These are phyloP conservation scores for Drosophila bifasciata DNA, from an alignment of 1,140 invertebrate genomes.

Conservation along the genomic window DNA sequence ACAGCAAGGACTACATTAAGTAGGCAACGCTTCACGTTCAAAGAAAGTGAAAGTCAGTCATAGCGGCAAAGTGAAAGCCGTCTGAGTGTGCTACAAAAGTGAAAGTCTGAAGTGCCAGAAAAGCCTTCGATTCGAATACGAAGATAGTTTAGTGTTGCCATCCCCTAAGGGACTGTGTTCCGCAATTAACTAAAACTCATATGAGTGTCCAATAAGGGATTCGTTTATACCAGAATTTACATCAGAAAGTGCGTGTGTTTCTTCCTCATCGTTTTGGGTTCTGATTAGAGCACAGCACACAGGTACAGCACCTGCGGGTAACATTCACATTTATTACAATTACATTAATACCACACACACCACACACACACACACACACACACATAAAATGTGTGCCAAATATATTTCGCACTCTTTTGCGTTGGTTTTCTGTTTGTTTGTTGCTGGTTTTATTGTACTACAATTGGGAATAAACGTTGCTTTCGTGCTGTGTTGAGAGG, in stretches of 20 bases:
- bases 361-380: too few relatives aligned
- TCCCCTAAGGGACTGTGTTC: too few relatives aligned
- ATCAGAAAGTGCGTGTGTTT: too few relatives aligned
- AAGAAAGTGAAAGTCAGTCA: conserved; percentile 12
- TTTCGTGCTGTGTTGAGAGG: background rate
- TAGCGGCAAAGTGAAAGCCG: conserved; percentile 18
- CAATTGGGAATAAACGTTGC: background rate
- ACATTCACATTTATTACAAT: conserved; percentile 61
- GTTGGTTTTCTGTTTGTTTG: background rate
- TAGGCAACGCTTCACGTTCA: conserved; percentile 17
- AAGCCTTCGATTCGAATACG: background rate
- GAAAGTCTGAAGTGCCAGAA: conserved; percentile 6
- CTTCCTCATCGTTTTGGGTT: too few relatives aligned
- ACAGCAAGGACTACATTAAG: conserved; percentile 34
- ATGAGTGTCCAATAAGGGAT: too few relatives aligned
- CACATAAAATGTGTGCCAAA: conserved; percentile 3
- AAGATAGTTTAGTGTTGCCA: too few relatives aligned
- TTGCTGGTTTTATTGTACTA: conserved; percentile 19
- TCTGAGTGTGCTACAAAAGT: conserved; percentile 1
- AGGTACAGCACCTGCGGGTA: conserved; percentile 57
- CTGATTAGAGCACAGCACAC: too few relatives aligned
- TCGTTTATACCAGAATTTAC: too few relatives aligned
- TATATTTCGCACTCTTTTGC: background rate
- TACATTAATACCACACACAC: conserved; percentile 6
- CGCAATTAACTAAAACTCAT: too few relatives aligned